Conservation (phyloP, 2,113 vertebrate species). For the Nothoprocta perdicaria region DNA sequence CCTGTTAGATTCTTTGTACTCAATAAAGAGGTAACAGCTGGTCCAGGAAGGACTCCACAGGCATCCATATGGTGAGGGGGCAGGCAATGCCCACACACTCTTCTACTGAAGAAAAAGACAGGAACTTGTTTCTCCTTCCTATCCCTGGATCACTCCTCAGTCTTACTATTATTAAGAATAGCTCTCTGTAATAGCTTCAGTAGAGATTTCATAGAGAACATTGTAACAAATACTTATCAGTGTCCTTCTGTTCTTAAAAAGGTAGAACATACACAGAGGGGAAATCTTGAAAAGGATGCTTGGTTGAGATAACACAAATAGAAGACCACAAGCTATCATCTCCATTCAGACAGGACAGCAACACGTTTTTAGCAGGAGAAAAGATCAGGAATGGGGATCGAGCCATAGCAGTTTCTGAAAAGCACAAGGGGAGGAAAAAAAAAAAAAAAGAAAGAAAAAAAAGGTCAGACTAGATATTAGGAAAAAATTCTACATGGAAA, state of each 20-base stretch:
- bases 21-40: conserved; percentile 48
- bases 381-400: not conserved
- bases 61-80: conserved; percentile 58
- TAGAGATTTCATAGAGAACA: not conserved
- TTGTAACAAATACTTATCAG: not conserved
- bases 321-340: not conserved
- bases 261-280: not conserved
- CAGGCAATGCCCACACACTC: conserved; percentile 43
- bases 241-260: not conserved
- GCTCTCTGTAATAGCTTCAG: not conserved
- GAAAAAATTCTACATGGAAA: too few species aligned
- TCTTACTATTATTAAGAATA: not conserved
- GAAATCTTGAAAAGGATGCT: not conserved
- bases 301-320: not conserved
- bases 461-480: too few species aligned
- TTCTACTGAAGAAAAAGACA: not conserved
- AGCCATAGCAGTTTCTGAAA: not conserved
- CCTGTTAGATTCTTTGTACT: conserved; percentile 21
- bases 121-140: conserved; percentile 16
- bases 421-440: not conserved
- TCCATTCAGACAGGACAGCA: not conserved
- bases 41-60: conserved; percentile 31
- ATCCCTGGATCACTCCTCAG: not conserved
- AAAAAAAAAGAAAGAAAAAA: too few species aligned
- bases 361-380: not conserved